Evolutionary conservation across 2,797 vertebrate genomes (phyloP), one percentile per base, ranked within the genome.

Genomic region (Falco concolor): DNA sequence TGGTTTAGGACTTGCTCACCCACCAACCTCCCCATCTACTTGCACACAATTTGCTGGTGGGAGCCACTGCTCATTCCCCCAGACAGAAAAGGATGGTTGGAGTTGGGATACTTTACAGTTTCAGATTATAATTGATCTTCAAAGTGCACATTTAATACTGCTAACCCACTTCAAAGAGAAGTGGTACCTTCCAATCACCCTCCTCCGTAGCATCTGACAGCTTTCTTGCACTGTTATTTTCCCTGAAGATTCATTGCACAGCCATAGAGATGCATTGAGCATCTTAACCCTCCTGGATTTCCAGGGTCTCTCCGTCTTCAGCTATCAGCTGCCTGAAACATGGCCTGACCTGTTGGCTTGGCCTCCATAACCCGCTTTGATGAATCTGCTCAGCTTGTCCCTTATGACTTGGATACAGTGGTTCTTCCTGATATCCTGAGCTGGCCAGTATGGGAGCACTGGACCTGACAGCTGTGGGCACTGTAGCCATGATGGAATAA

Each of bases 391-490:
- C 36, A 65, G 40, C 40, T 63, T 83, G 34, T 74, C 60, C 45
- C 27, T 25, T 61, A 17, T 15, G 24, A 60, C 36, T 73, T n/a
- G 53, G 42, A 57, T 65, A 59, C 40, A 72, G 81, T 42, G 20
- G 36, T 28, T 86, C 28, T 79, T 94, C 89, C 74, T 73, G 47
- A 32, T 73, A 38, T 9, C n/a, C 42, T 82, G 90, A 84, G 69
- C 52, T 72, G 49, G 44, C 75, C 57, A 74, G 77, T 34, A 38
- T 50, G 77, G 70, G 38, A 73, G n/a, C 8, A 3, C 49, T 1
- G 20, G 70, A 72, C 59, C 68, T 89, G 92, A 84, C 91, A 96
- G 93, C 95, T 94, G 92, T 81, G 34, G 80, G 73, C 54, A 70
- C 72, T 74, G 54, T 49, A 32, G 45, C 69, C 5, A 0, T 52